Base-by-base conservation (phyloP, 1,140 invertebrate genomes). In the Ectropis grisescens region DNA sequence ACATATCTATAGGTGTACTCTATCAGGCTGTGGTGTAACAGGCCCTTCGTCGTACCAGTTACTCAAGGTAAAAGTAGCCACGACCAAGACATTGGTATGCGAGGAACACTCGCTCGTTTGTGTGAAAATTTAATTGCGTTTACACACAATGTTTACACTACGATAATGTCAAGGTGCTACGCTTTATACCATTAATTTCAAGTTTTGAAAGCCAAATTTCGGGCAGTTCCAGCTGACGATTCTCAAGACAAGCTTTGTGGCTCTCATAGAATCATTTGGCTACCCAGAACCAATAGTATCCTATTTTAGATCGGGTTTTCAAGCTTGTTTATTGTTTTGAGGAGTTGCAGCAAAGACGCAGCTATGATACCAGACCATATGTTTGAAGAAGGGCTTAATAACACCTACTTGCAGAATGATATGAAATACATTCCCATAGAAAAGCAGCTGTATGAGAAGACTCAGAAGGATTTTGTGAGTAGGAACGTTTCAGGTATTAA, bases 111-210 rank as follows among this genome's bases (percentile, higher is more conserved):
- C 22, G 34, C 36, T 65, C 48, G 55, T 78, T 72, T 58, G 43
- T 59, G 54, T 75, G 37, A 61, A 71, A 68, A 52, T 71, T 72
- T 75, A 71, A 79, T 75, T 51, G 57, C 56, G 57, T 65, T 68
- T 61, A 61, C 57, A 59, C 48, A 34, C 37, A 26, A 42, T 64
- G 68, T 68, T 70, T 64, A 54, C 58, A 11, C 32, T 27, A 50
- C 55, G 58, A 60, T 66, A 66, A 60, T 44, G 47, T 56, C 51
- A 19, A 19, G 16, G 16, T 19, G 16, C 8, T n/a, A n/a, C n/a
- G n/a, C n/a, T n/a, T n/a, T n/a, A n/a, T 13, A 37, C 16, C 14
- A 13, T 39, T 24, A 23, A 15, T 29, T 13, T 32, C n/a, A n/a
- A n/a, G n/a, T n/a, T n/a, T n/a, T n/a, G n/a, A n/a, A n/a, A n/a